Percentiles rank a stretch among this genome's conserved stretches.
Conservation (phyloP, 2,113 vertebrate species). For the Caretta caretta region DNA sequence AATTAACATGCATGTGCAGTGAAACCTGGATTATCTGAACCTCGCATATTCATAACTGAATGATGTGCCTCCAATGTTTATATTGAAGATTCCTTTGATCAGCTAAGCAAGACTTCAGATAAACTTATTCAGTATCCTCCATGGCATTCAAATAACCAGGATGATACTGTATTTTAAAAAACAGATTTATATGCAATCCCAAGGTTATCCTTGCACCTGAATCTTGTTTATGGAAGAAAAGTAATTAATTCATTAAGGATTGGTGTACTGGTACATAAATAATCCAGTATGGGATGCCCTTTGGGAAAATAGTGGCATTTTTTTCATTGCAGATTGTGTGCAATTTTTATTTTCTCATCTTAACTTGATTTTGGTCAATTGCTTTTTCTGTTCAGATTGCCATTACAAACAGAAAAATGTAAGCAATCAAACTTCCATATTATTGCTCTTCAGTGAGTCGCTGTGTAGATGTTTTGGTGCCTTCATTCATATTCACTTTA, state of each 20-base stretch:
- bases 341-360: not conserved
- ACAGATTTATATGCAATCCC: not conserved
- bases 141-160: not conserved
- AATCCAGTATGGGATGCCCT: not conserved
- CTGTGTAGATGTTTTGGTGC: accelerated
- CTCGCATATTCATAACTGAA: not conserved
- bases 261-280: not conserved
- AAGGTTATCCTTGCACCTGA: not conserved
- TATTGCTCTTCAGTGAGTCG: not conserved
- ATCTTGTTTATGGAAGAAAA: not conserved
- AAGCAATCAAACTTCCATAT: not conserved
- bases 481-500: not conserved
- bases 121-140: not conserved
- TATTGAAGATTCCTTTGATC: not conserved
- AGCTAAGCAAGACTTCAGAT: not conserved
- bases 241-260: not conserved
- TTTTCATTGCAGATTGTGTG: not conserved
- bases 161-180: not conserved
- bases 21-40: accelerated
- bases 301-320: not conserved
- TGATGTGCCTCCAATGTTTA: not conserved
- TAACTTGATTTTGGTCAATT: not conserved
- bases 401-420: not conserved
- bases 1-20: not conserved
- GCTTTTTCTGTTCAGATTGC: not conserved